Conservation (phyloP, 2,888 invertebrate species). For the Halictus ligatus region DNA sequence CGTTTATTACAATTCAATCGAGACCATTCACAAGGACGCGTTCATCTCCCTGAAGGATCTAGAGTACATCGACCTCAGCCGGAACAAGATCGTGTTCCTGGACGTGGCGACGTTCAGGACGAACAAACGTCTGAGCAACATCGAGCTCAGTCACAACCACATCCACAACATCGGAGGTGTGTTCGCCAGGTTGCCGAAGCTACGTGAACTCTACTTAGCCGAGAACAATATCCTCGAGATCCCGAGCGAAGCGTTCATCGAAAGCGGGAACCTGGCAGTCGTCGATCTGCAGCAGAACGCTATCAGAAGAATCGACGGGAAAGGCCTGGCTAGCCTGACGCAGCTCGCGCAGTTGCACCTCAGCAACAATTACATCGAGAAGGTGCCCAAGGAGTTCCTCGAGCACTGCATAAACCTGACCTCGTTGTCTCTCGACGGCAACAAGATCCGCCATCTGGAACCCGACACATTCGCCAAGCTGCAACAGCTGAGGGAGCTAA, state of each 20-base stretch:
- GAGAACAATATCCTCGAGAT: conserved; percentile 96
- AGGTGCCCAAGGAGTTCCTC: conserved; percentile 91
- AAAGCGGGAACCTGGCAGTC: conserved; percentile 90
- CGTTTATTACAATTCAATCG: conserved; percentile 93
- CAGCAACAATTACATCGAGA: conserved; percentile 93
- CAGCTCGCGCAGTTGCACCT: conserved; percentile 94
- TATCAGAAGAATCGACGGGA: conserved; percentile 90
- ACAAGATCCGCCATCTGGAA: conserved; percentile 91
- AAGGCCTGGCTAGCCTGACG: conserved; percentile 89
- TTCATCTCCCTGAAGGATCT: conserved; percentile 90
- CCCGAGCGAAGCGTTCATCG: conserved; percentile 91
- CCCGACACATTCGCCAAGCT: conserved; percentile 92
- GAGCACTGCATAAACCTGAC: conserved; percentile 91
- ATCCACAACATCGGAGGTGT: conserved; percentile 93
- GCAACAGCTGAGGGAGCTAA: conserved; percentile 91
- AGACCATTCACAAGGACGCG: conserved; percentile 90
- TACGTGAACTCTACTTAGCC: conserved; percentile 93
- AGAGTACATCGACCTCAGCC: conserved; percentile 94
- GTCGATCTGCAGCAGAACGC: conserved; percentile 95
- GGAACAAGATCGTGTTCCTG: conserved; percentile 93
- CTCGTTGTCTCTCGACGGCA: conserved; percentile 94
- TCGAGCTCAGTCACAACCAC: conserved; percentile 95
- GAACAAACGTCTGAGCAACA: conserved; percentile 91
- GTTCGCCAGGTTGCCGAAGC: conserved; percentile 91
- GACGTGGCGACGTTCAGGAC: conserved; percentile 90